Evolutionary conservation across 2,797 vertebrate species (phyloP), one percentile per base, ranked within the genome.

Genomic region (Acipenser transmontanus): DNA sequence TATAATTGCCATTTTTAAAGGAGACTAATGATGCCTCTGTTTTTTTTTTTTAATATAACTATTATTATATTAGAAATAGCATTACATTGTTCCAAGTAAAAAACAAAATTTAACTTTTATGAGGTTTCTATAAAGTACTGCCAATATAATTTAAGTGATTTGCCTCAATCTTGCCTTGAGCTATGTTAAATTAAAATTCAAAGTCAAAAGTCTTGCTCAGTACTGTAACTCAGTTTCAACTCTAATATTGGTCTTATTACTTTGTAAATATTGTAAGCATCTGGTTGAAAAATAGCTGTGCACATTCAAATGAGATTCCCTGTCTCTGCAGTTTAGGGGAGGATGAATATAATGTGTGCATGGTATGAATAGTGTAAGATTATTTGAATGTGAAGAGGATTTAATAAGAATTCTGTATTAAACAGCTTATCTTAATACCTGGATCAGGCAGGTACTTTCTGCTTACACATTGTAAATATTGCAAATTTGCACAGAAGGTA

Each of bases 151-250:
- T 82, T 78, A 82, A 74, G 76, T 77, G 74, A 72, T 78, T 72
- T 84, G 62, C 80, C 71, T 82, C 82, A 85, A 80, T 72, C 77
- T 71, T 82, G 74, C 85, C 86, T 80, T 73, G 72, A 87, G 83
- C 75, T 74, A 72, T 73, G 70, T 79, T 85, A 89, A 86, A 89
- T 87, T 84, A 84, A 82, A 82, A 81, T 79, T 81, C 71, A 67
- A 71, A 81, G 74, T 81, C 75, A 76, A 74, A 81, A 84, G 78
- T 78, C 79, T 79, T 80, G 78, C 68, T 75, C 72, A 71, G 71
- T 73, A 59, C 66, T 57, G 73, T 80, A 77, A 85, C 78, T 84
- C 73, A 75, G 78, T 80, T 77, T 79, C 73, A 86, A 83, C 74
- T 72, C 75, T 72, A 79, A 83, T 84, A 76, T 73, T 73, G 69